Conservation (phyloP, 2,797 vertebrate genomes). For the Anisognathus igniventris region DNA sequence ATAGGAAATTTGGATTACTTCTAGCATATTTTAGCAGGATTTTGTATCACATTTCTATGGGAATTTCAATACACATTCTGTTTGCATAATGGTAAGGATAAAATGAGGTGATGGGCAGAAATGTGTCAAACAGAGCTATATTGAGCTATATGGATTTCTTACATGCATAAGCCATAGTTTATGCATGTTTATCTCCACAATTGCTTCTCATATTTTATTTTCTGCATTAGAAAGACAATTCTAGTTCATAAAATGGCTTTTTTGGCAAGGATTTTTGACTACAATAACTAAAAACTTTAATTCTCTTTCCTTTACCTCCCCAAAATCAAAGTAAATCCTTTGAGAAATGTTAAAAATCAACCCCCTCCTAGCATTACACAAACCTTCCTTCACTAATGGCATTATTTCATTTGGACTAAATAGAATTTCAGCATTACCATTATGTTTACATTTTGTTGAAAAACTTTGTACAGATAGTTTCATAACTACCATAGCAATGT, state of each 20-base stretch:
- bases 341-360: background rate
- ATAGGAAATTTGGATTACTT: background rate
- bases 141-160: background rate
- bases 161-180: background rate
- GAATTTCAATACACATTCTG: background rate
- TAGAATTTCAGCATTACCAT: background rate
- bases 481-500: background rate
- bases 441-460: background rate
- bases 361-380: background rate
- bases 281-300: background rate
- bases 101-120: background rate
- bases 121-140: background rate
- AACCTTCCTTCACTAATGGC: background rate
- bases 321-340: background rate
- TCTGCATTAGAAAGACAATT: background rate
- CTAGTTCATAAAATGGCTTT: background rate
- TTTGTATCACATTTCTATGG: background rate
- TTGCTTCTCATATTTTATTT: background rate
- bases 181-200: background rate
- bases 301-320: background rate
- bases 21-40: background rate
- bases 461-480: background rate
- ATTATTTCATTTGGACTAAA: background rate
- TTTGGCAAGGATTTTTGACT: background rate
- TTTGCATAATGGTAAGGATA: background rate